phyloP scores from a whole-genome alignment of 2,888 invertebrate species.

The Sphaerophoria rueppellii region DNA sequence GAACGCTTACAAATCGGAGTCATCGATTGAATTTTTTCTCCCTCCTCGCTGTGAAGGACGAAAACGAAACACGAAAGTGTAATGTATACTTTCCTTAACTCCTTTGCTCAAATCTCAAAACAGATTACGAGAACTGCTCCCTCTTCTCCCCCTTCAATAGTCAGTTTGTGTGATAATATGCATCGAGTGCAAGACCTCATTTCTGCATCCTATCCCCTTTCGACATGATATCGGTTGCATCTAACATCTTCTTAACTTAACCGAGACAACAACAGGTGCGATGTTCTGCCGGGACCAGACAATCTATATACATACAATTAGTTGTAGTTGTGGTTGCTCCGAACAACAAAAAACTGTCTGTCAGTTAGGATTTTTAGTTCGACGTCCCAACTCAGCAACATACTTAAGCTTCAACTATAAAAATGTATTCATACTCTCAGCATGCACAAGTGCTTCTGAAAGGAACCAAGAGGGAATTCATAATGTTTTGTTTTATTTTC shows the following conservation, averaged over 20 bases:
- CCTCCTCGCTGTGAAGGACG: slow-evolving; percentile 5
- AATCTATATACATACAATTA: not conserved
- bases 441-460: slow-evolving; percentile 2
- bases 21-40: slow-evolving; percentile 31
- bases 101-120: slow-evolving; percentile 39
- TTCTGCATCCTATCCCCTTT: not conserved
- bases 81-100: not conserved
- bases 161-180: slow-evolving; percentile 11
- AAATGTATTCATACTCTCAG: slow-evolving; percentile 48
- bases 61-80: not conserved
- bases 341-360: not conserved
- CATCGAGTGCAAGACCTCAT: slow-evolving; percentile 5
- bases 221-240: slow-evolving; percentile 51
- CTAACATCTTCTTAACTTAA: slow-evolving; percentile 6
- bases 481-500: slow-evolving; percentile 17
- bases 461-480: slow-evolving; percentile 21
- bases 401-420: slow-evolving; percentile 20
- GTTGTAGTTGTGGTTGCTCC: not conserved
- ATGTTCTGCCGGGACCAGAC: no score
- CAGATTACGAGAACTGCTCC: slow-evolving; percentile 42
- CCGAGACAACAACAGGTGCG: slow-evolving; percentile 53
- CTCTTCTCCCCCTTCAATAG: not conserved
- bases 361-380: slow-evolving; percentile 32
- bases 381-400: not conserved
- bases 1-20: slow-evolving; percentile 5